These are phyloP conservation scores for Chelonus insularis DNA, from an alignment of 1,140 invertebrate genomes.

Conservation along the genomic window DNA sequence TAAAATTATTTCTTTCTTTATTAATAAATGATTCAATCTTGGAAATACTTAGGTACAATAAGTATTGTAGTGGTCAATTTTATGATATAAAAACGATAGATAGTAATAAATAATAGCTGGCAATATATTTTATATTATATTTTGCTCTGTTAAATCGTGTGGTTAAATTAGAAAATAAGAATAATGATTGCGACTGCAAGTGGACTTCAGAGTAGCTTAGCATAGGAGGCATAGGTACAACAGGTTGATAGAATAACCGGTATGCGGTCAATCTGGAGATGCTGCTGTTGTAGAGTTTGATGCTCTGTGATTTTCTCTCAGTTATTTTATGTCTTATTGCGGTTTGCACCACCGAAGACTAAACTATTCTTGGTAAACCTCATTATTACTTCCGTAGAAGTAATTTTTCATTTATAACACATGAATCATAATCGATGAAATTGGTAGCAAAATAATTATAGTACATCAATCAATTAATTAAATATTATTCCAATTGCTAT, in stretches of 20 bases:
- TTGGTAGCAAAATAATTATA: too few species aligned
- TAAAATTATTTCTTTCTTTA: too few species aligned
- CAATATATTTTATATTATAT: not conserved
- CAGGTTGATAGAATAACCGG: slow-evolving; percentile 1
- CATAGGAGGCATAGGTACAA: too few species aligned
- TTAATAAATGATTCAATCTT: too few species aligned
- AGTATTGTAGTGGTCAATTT: too few species aligned
- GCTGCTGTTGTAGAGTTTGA: not conserved
- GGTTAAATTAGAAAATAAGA: slow-evolving; percentile 1
- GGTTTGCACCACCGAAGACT: not conserved
- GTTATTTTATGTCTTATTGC: slow-evolving; percentile 3
- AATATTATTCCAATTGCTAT: too few species aligned
- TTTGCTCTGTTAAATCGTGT: not conserved
- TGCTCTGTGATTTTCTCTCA: slow-evolving; percentile 5
- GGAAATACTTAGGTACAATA: too few species aligned
- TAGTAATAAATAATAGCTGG: not conserved
- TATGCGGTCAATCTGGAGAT: slow-evolving; percentile 15
- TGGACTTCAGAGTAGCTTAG: too few species aligned
- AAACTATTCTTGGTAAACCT: not conserved
- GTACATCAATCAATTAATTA: too few species aligned
- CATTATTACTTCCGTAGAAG: not conserved
- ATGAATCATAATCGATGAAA: too few species aligned
- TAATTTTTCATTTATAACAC: not conserved
- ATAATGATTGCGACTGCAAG: too few species aligned
- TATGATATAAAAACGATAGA: not conserved